Conservation (phyloP, 2,113 vertebrate species). For the Macaca mulatta region DNA sequence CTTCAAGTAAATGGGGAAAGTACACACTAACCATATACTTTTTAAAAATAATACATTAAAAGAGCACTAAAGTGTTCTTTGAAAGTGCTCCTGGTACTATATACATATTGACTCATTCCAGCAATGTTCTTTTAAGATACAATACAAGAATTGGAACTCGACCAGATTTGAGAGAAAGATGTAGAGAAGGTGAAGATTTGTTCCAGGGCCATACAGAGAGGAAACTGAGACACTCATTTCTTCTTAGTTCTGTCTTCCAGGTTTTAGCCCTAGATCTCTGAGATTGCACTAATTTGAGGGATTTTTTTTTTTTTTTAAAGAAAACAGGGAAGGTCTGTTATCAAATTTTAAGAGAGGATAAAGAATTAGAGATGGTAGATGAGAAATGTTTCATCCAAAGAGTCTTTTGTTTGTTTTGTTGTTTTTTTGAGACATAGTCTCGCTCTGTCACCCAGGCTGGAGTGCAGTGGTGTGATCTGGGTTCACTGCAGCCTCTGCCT, state of each 20-base stretch:
- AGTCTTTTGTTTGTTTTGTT: no score
- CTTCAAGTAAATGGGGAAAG: neutral
- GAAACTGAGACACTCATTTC: neutral
- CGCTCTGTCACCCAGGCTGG: no score
- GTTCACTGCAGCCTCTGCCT: no score
- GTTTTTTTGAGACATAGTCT: no score
- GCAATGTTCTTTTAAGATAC: neutral
- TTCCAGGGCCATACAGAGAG: neutral
- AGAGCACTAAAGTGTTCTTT: neutral
- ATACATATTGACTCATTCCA: neutral
- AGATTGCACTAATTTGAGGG: neutral
- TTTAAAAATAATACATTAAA: neutral
- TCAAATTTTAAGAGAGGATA: neutral
- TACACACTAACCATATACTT: neutral
- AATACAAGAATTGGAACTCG: neutral
- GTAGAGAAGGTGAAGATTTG: neutral
- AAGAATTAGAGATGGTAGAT: neutral
- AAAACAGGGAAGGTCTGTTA: neutral
- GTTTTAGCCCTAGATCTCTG: neutral
- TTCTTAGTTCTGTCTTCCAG: neutral
- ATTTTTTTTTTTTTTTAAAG: neutral
- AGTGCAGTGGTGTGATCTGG: no score
- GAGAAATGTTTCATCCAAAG: neutral
- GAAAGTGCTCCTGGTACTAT: neutral
- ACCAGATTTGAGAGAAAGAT: neutral